These are phyloP conservation scores for Syrista parreyssii DNA, from an alignment of 2,888 invertebrate genomes.

Conservation along the genomic window DNA sequence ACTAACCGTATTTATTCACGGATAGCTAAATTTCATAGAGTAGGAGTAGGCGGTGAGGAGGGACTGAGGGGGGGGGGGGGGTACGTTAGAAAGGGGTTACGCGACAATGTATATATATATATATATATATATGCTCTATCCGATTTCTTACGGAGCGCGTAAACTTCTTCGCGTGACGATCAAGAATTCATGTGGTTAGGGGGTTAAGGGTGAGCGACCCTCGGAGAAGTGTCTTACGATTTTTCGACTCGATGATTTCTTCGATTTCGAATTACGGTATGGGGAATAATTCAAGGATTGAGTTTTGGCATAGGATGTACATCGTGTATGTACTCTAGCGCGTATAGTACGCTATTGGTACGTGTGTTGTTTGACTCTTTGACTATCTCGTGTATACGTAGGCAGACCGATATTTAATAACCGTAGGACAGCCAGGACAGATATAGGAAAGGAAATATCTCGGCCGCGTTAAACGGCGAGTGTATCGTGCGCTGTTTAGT, in stretches of 20 bases:
- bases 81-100: not conserved
- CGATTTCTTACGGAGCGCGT: not conserved
- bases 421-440: conserved; percentile 30
- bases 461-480: conserved; percentile 14
- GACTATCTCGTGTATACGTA: not conserved
- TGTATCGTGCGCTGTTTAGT: conserved; percentile 47
- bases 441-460: conserved; percentile 44
- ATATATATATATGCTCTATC: not conserved
- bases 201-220: too few relatives aligned
- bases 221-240: not conserved
- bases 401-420: conserved; percentile 33
- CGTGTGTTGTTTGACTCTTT: not conserved
- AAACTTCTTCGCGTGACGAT: not conserved
- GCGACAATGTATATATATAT: not conserved
- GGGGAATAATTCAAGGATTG: not conserved
- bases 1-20: conserved; percentile 65
- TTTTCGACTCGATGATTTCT: not conserved
- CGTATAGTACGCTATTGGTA: not conserved
- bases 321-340: not conserved
- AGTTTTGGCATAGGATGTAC: not conserved
- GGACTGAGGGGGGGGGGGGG: not conserved
- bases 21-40: conserved; percentile 51
- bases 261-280: not conserved
- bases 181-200: not conserved
- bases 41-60: not conserved